Evolutionary conservation across 2,113 vertebrate genomes (phyloP).

Genomic region (Panthera uncia): DNA sequence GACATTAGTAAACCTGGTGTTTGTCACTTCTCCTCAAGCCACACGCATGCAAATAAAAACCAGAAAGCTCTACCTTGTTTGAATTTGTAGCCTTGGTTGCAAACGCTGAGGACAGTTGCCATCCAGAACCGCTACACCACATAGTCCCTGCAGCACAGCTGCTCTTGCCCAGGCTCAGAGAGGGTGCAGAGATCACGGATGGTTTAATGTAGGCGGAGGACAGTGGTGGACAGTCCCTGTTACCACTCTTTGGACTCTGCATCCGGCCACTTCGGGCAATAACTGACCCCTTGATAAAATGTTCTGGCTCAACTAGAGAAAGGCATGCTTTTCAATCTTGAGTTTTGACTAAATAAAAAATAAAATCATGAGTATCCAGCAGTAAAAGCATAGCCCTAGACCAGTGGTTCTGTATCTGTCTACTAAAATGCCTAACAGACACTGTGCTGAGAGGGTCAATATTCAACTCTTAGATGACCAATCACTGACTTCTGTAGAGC

Average conservation of each 20-base stretch:
- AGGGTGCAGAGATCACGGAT: background rate
- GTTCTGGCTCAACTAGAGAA: background rate
- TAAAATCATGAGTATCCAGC: background rate
- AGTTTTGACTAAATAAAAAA: constrained; percentile 15
- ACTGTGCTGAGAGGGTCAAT: background rate
- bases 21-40: background rate
- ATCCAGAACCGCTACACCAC: background rate
- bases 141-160: background rate
- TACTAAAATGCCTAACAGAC: background rate
- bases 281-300: background rate
- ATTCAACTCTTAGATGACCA: background rate
- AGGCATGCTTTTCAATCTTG: background rate
- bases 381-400: background rate
- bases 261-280: background rate
- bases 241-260: background rate
- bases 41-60: background rate
- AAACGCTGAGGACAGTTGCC: background rate
- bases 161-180: background rate
- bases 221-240: background rate
- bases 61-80: background rate
- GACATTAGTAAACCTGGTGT: background rate
- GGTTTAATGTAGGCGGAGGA: background rate
- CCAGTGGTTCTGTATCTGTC: background rate
- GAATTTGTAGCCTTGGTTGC: background rate
- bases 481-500: background rate